Conservation (phyloP, 1,140 invertebrate species). For the Matsumurasca onukii region DNA sequence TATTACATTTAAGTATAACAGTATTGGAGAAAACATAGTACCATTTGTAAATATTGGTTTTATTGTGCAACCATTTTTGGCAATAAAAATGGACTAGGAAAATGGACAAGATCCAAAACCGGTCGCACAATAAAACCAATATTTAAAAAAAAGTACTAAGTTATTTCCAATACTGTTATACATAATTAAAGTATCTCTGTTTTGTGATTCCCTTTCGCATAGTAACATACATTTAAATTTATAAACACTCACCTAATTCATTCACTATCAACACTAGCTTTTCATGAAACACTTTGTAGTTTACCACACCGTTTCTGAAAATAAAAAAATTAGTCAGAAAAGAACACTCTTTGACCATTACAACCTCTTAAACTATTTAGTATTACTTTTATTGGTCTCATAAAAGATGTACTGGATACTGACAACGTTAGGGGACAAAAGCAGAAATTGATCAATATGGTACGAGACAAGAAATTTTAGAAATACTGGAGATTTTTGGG, state of each 20-base stretch:
- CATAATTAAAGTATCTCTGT: too few relatives aligned
- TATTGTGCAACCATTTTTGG: not conserved
- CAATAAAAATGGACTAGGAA: too few relatives aligned
- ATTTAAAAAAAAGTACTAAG: too few relatives aligned
- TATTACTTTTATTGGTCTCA: not conserved
- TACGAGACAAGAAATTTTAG: not conserved
- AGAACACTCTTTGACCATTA: not conserved
- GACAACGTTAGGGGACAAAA: not conserved
- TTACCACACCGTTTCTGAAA: slow-evolving; percentile 24
- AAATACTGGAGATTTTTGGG: not conserved
- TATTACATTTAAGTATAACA: not conserved
- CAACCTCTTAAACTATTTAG: not conserved
- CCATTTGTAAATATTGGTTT: not conserved
- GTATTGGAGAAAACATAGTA: too few relatives aligned
- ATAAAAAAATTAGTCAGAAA: not conserved
- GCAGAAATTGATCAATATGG: not conserved
- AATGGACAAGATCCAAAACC: too few relatives aligned
- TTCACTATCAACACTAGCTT: not conserved
- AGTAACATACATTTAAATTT: too few relatives aligned
- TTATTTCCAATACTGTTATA: too few relatives aligned
- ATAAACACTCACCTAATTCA: slow-evolving; percentile 17
- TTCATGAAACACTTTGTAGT: slow-evolving; percentile 1
- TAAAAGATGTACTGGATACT: not conserved
- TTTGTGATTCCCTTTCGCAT: too few relatives aligned
- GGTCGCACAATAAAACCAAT: too few relatives aligned